Evolutionary conservation across 2,888 invertebrate species (phyloP), one percentile per base, ranked within the genome.

Genomic region (Athalia cordata): DNA sequence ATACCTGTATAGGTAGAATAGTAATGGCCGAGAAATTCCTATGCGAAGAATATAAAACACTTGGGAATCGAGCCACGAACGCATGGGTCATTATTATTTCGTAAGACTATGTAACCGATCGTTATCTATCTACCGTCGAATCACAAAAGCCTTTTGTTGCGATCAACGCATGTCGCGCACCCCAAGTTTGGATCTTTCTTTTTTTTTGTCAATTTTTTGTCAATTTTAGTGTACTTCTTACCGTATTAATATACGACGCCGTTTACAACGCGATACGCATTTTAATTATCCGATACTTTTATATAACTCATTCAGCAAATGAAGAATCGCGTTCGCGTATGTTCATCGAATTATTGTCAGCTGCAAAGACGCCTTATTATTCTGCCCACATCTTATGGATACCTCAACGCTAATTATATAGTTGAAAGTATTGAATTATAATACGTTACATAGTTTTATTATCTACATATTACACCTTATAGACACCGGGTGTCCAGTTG

Each of bases 41-140:
- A 8, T 6, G 62, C 61, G 75, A 50, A 62, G 62, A 72, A 62
- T 55, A 55, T 55, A 75, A 75, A 29, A 75, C 62, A 75, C 75
- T 75, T 75, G 49, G 29, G n/a, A 75, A 62, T 57, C 75, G 62
- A 75, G 47, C 75, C 75, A 75, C 75, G 75, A 75, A 75, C 75
- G 62, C 43, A 47, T 52, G 75, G 75, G 64, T 75, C 75, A 75
- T 75, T 75, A 75, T 75, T 62, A 62, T 75, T 75, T 75, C 62
- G 75, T 75, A 75, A 75, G 75, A 64, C 72, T 59, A 72, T 59
- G 72, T 59, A 59, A 72, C 72, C 72, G 72, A 47, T 59, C 45
- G 55, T 29, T 72, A 72, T 72, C 57, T 72, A 72, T 59, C 72
- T 11, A 15, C 57, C 67, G 15, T 75, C 49, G 45, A 75, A 64